Base-by-base conservation (phyloP, 2,113 vertebrate genomes). In the Maccullochella peelii region DNA sequence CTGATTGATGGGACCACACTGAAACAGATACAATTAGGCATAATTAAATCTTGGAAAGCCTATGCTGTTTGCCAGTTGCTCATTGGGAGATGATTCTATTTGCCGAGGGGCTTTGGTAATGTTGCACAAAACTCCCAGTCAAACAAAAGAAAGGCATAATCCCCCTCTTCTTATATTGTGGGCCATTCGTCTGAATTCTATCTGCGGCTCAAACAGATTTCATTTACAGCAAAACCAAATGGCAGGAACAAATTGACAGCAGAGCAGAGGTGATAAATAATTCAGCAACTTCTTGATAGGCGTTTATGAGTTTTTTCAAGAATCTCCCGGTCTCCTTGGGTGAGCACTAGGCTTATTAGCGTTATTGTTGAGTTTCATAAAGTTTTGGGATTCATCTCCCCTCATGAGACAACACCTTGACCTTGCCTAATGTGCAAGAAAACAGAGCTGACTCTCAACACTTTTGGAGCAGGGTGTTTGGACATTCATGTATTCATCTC, bases 401-500 rank as follows among this genome's bases (percentile, higher is more conserved):
- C 88, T 79, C 73, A 0, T 33, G 88, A 79, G 86, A 82, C 55
- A 52, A 75, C 49, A 82, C 76, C 69, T 83, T 93, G 94, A 94
- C 94, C 92, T 94, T 88, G 83, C 63, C 86, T 88, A 89, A 83
- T 70, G 61, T 82, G 79, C 76, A 89, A 88, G 52, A 89, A 84
- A 86, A 66, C 77, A 55, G 79, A 63, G 76, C 81, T 86, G 88
- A 91, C 85, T 83, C 65, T 63, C 18, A 54, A 71, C 63, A 36
- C 73, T 78, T 84, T 82, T 40, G 38, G 63, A 75, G 58, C 47
- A 21, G 33, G 52, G 10, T 86, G 66, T 80, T 82, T 92, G 88
- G 84, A 65, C 82, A 94, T 94, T 93, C 84, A 94, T 94, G 85
- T 93, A 90, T 93, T 90, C 91, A 87, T 90, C 91, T 88, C 74